Percentiles rank a stretch among this genome's conserved stretches.
Evolutionary conservation across 2,888 invertebrate genomes (phyloP).

Genomic region (Nomada ruficornis): DNA sequence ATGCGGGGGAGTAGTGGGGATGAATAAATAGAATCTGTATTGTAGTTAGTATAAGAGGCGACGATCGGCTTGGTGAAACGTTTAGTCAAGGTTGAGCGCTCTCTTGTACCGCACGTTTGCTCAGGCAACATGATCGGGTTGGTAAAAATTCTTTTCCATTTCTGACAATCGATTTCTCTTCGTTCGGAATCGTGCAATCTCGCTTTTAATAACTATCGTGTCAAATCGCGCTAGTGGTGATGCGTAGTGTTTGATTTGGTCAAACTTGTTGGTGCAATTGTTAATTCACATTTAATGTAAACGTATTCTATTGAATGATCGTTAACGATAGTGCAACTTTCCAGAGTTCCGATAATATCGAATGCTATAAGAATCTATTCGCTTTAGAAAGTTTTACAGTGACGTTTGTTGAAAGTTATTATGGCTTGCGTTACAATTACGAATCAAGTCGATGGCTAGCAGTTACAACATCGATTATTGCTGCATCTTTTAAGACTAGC

Average conservation of each 20-base stretch:
- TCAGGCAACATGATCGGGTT: conserved; percentile 74
- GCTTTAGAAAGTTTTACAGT: not conserved
- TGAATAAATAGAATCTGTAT: conserved; percentile 63
- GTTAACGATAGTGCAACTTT: not conserved
- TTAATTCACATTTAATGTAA: not conserved
- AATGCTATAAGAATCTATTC: not conserved
- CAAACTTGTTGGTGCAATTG: not conserved
- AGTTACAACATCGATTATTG: not conserved
- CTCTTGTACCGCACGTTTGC: conserved; percentile 47
- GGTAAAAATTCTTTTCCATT: conserved; percentile 50
- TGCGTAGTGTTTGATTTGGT: not conserved
- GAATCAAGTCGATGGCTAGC: not conserved
- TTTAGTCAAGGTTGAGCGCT: conserved; percentile 76
- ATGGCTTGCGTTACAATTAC: not conserved
- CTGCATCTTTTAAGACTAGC: not conserved
- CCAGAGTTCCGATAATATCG: not conserved
- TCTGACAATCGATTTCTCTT: not conserved
- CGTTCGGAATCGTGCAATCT: not conserved
- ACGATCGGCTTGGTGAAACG: conserved; percentile 71
- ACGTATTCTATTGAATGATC: not conserved
- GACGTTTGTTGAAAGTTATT: not conserved
- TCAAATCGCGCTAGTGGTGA: not conserved
- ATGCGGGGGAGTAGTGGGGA: conserved; percentile 57
- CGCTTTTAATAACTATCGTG: not conserved
- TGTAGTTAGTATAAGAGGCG: conserved; percentile 69